Conservation (phyloP, 1,140 invertebrate genomes). For the Adoxophyes honmai region DNA sequence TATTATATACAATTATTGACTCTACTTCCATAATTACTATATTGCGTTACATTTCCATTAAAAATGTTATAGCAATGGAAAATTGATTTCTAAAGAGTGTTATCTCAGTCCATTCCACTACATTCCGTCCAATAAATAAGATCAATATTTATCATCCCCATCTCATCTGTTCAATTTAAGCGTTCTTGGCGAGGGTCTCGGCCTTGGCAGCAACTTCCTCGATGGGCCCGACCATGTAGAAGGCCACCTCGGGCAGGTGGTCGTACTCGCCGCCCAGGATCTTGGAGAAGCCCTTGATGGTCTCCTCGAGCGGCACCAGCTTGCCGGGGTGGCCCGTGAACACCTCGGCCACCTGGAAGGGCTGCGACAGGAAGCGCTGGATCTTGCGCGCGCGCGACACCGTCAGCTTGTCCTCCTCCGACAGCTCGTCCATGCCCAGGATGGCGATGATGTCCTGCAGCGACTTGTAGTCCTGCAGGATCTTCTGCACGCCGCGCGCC, state of each 20-base stretch:
- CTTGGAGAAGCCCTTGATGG: slow-evolving; percentile 85
- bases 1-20: slow-evolving; percentile 2
- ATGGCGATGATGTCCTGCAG: slow-evolving; percentile 91
- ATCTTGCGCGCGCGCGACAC: slow-evolving; percentile 89
- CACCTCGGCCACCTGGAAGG: slow-evolving; percentile 91
- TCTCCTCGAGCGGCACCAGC: slow-evolving; percentile 90
- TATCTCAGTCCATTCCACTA: not conserved
- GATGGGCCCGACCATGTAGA: slow-evolving; percentile 97
- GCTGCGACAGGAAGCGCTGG: slow-evolving; percentile 90
- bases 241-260: slow-evolving; percentile 96
- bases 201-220: slow-evolving; percentile 96
- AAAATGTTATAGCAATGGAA: slow-evolving; percentile 15
- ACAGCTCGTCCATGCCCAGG: slow-evolving; percentile 91
- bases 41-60: not conserved
- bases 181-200: slow-evolving; percentile 82
- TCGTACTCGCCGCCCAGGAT: slow-evolving; percentile 93
- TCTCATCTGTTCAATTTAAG: slow-evolving; percentile 20
- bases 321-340: slow-evolving; percentile 94
- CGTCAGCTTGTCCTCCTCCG: slow-evolving; percentile 90
- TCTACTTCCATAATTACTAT: slow-evolving; percentile 13
- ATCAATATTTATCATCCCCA: not conserved
- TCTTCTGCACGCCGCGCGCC: slow-evolving; percentile 89
- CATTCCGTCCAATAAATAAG: slow-evolving; percentile 12
- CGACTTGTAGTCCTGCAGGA: slow-evolving; percentile 87
- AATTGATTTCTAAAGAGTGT: not conserved